Evolutionary conservation across 2,888 invertebrate species (phyloP), one percentile per base, ranked within the genome.

Genomic region (Brachypalpus laphriformis): DNA sequence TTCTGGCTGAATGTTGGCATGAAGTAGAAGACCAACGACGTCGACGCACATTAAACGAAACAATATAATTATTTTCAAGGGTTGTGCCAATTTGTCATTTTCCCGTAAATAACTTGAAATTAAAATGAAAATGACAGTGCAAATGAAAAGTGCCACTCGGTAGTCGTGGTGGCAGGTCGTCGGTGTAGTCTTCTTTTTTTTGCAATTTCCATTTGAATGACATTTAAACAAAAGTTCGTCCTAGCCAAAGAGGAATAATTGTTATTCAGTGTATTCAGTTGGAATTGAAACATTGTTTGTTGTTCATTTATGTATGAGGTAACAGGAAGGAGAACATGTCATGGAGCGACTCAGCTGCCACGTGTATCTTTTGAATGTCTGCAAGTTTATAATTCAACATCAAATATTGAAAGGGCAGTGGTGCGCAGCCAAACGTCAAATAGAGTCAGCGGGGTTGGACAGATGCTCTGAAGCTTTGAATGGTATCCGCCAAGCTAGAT

Each of bases 61-160:
- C 82, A 83, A 83, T 83, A 83, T 83, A 83, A 83, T 83, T 78
- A 83, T 78, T 83, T 83, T 78, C 61, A 68, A 83, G 82, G 78
- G 72, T 78, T 56, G 72, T 78, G 82, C 68, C 78, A 78, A 83
- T 78, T 83, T 83, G 78, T 83, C 82, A 78, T 78, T 83, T 77
- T 37, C 28, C 82, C 47, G 72, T 82, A 83, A 83, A 83, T 83
- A 83, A 78, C 72, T 78, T 8, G 57, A 78, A 74, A 83, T 72
- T 66, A 66, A 82, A 82, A 54, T 56, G 72, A 66, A 63, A 68
- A 72, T 68, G 82, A 78, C 78, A 72, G 72, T 31, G 65, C 71
- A 74, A 78, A 59, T 66, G 54, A 37, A 61, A 61, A 54, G 51
- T 77, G 77, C 25, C 76, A 65, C 71, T 63, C 9, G 61, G 18